These are phyloP conservation scores for Eulimnadia texana DNA, from an alignment of 1,140 invertebrate species.

Conservation along the genomic window DNA sequence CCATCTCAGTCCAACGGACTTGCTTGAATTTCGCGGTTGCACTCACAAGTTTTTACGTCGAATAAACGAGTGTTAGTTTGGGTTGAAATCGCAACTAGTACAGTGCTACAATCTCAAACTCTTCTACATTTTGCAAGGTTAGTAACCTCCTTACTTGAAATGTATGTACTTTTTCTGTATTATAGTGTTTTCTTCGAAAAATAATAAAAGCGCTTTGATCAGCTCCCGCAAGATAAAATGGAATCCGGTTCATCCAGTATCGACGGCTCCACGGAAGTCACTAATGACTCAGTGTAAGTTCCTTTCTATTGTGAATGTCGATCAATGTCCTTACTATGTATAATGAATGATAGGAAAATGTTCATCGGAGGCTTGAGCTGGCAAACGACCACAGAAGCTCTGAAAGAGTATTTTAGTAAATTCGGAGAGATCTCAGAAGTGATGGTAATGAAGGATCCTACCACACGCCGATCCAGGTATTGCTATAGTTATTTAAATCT, in stretches of 20 bases:
- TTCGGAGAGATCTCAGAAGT: conserved; percentile 99
- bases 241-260: not conserved
- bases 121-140: no score
- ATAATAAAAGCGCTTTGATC: no score
- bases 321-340: not conserved
- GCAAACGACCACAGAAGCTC: conserved; percentile 97
- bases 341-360: conserved; percentile 68
- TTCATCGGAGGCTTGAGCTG: conserved; percentile 98
- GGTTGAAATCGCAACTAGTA: no score
- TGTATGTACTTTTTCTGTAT: no score
- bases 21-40: no score
- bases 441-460: conserved; percentile 99
- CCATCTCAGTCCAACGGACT: no score
- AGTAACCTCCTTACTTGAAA: no score
- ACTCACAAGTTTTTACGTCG: no score
- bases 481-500: conserved; percentile 25
- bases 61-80: no score
- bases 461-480: conserved; percentile 95
- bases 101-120: no score
- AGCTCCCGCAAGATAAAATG: not conserved
- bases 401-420: conserved; percentile 97
- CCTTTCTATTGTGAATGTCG: not conserved
- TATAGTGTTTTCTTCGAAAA: no score
- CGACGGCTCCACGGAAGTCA: not conserved
- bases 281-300: not conserved